These are phyloP conservation scores for Lepidurus arcticus DNA, from an alignment of 1,140 invertebrate genomes.

Conservation along the genomic window DNA sequence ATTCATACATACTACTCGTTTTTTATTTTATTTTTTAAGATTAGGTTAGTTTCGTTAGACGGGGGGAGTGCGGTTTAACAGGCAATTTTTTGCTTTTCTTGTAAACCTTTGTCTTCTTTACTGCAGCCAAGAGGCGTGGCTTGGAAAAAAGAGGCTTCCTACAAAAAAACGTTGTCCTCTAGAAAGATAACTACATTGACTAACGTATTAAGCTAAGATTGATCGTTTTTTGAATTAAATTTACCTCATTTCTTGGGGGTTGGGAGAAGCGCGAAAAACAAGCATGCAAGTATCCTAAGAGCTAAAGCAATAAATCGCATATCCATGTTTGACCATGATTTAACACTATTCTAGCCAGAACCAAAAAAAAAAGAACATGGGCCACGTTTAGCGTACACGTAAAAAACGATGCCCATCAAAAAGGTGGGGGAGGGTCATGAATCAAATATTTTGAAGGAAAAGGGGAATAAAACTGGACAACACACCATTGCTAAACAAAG, in stretches of 20 bases:
- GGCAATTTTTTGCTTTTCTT: neutral
- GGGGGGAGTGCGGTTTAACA: neutral
- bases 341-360: neutral
- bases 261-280: neutral
- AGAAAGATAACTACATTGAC: neutral
- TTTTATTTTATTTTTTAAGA: neutral
- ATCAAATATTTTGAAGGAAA: neutral
- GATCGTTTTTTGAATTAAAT: neutral
- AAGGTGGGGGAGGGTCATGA: conserved; percentile 10
- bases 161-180: neutral
- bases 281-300: neutral
- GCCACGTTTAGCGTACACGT: neutral
- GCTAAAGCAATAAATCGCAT: conserved; percentile 1
- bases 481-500: conserved; percentile 1
- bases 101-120: neutral
- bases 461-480: neutral
- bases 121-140: neutral
- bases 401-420: conserved; percentile 4
- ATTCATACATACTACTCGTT: conserved; percentile 16
- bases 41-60: neutral
- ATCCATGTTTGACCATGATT: neutral
- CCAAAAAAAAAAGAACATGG: neutral
- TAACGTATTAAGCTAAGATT: neutral
- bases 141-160: neutral
- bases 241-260: neutral